Evolutionary conservation across 2,797 vertebrate genomes (phyloP).

Genomic region (Pangasius mekongensis): DNA sequence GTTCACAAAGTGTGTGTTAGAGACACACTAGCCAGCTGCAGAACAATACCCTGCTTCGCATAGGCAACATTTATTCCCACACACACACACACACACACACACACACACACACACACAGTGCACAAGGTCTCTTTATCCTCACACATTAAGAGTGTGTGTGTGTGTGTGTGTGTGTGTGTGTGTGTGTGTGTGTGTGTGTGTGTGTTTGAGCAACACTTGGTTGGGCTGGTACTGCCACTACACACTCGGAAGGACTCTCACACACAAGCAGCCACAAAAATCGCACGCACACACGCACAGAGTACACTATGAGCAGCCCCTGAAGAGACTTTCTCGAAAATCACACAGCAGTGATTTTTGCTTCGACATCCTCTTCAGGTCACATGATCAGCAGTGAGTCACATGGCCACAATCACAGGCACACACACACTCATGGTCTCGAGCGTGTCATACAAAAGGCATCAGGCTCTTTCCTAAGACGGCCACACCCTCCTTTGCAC

Average conservation of each 20-base stretch:
- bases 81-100: slow-evolving; percentile 38
- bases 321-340: slow-evolving; percentile 19
- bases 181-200: slow-evolving; percentile 47
- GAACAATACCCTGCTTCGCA: slow-evolving; percentile 57
- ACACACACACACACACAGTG: slow-evolving; percentile 39
- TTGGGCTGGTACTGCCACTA: slow-evolving; percentile 57
- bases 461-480: slow-evolving; percentile 17
- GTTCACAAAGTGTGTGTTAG: slow-evolving; percentile 8
- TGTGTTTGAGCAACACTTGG: slow-evolving; percentile 37
- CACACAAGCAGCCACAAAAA: slow-evolving; percentile 11
- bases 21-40: slow-evolving; percentile 51
- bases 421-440: slow-evolving; percentile 10
- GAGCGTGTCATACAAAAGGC: slow-evolving; percentile 13
- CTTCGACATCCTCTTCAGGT: slow-evolving; percentile 25
- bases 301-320: background rate
- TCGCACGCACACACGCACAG: background rate
- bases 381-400: slow-evolving; percentile 48
- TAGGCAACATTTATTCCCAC: slow-evolving; percentile 44
- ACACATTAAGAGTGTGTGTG: slow-evolving; percentile 41
- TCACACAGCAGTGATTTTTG: slow-evolving; percentile 16
- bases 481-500: background rate
- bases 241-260: slow-evolving; percentile 34
- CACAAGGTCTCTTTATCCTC: slow-evolving; percentile 59
- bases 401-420: slow-evolving; percentile 41
- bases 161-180: background rate